Evolutionary conservation across 2,888 invertebrate species (phyloP).

Genomic region (Ephialtes manifestator): DNA sequence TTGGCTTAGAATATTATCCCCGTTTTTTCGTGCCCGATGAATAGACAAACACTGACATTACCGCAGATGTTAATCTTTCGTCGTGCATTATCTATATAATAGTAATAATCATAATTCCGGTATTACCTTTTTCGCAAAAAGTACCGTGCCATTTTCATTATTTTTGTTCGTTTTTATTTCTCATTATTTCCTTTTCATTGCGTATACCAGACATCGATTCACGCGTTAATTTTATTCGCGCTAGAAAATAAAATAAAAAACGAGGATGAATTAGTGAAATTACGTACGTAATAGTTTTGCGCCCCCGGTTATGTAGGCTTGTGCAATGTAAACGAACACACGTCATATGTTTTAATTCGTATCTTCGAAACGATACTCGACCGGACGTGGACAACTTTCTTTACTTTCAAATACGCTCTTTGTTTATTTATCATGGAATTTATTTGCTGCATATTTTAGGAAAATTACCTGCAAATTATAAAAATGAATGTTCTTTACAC

Average conservation of each 20-base stretch:
- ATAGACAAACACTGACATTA: slow-evolving; percentile 20
- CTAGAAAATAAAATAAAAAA: slow-evolving; percentile 20
- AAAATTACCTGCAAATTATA: too few relatives aligned
- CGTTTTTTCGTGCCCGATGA: slow-evolving; percentile 50
- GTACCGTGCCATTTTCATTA: slow-evolving; percentile 63
- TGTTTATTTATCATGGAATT: too few relatives aligned
- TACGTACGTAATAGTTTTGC: slow-evolving; percentile 51
- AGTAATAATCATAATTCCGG: slow-evolving; percentile 66
- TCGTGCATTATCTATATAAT: slow-evolving; percentile 64
- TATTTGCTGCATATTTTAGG: too few relatives aligned
- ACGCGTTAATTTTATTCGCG: slow-evolving; percentile 18
- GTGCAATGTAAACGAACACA: slow-evolving; percentile 72
- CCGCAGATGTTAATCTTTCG: slow-evolving; percentile 53
- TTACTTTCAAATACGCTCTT: too few relatives aligned
- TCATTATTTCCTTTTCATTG: slow-evolving; percentile 62
- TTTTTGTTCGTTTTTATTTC: slow-evolving; percentile 1
- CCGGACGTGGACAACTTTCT: not conserved
- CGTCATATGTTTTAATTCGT: slow-evolving; percentile 9
- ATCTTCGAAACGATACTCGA: slow-evolving; percentile 22
- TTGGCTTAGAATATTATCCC: slow-evolving; percentile 62
- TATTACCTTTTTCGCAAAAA: slow-evolving; percentile 59
- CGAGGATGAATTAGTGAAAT: slow-evolving; percentile 50
- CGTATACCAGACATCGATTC: slow-evolving; percentile 62
- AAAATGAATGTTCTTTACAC: too few relatives aligned
- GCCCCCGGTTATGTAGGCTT: slow-evolving; percentile 73